Evolutionary conservation across 2,113 vertebrate genomes (phyloP).

Genomic region (Tringa solitaria): DNA sequence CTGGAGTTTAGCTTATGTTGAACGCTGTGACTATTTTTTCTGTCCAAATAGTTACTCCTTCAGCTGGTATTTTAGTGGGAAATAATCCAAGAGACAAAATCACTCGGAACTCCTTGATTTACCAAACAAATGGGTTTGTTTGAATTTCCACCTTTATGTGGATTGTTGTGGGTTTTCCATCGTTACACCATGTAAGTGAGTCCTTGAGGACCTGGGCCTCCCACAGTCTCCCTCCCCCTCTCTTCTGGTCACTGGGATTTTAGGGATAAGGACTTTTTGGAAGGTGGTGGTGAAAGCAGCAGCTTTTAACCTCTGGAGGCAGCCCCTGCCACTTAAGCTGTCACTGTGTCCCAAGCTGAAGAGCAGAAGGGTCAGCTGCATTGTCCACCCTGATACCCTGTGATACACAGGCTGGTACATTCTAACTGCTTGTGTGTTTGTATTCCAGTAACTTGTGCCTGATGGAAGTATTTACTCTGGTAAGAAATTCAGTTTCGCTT

Average conservation of each 20-base stretch:
- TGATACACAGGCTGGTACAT: not conserved
- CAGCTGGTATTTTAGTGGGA: not conserved
- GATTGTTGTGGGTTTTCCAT: not conserved
- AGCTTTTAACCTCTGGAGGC: not conserved
- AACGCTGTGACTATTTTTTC: not conserved
- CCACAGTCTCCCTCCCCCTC: not conserved
- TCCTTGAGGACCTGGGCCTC: not conserved
- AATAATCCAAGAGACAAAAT: not conserved
- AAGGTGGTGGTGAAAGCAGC: not conserved
- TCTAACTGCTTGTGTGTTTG: not conserved
- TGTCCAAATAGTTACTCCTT: conserved; percentile 12
- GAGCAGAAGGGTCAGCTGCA: not conserved
- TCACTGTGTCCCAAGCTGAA: not conserved
- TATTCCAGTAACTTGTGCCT: not conserved
- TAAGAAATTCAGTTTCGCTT: not conserved
- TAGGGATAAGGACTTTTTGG: not conserved
- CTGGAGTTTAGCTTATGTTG: not conserved
- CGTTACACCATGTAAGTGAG: rapidly evolving
- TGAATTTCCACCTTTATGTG: not conserved
- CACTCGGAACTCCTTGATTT: not conserved
- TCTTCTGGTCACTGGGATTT: not conserved
- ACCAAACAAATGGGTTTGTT: not conserved
- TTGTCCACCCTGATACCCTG: not conserved
- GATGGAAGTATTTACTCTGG: not conserved
- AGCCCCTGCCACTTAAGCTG: not conserved